Percentiles rank a stretch among this genome's conserved stretches.
Evolutionary conservation across 2,113 vertebrate species (phyloP).

Genomic region (Zosterops borbonicus): DNA sequence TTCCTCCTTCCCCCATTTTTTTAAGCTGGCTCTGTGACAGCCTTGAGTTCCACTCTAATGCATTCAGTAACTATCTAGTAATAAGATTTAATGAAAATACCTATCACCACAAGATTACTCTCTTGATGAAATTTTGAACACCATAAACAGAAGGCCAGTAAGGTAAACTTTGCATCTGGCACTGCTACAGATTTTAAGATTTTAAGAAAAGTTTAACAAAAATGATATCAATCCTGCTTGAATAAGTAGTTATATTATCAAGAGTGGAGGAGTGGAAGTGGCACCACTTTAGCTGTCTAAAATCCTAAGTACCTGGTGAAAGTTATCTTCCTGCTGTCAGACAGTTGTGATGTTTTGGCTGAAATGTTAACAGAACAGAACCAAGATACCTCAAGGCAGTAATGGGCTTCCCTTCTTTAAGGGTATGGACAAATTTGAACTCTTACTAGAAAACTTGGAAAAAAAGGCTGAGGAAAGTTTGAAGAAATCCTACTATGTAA

Average conservation of each 20-base stretch:
- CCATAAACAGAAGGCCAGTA: neutral
- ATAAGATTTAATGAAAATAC: neutral
- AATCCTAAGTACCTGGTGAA: neutral
- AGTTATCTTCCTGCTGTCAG: neutral
- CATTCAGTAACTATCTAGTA: neutral
- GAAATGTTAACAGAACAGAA: neutral
- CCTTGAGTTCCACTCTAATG: neutral
- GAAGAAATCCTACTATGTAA: neutral
- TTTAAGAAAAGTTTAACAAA: neutral
- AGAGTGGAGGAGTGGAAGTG: neutral
- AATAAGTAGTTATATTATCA: neutral
- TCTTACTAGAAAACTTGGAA: neutral
- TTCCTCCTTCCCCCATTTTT: neutral
- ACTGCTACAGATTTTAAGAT: neutral
- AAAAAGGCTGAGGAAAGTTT: neutral
- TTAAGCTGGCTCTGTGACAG: neutral
- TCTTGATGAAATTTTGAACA: neutral
- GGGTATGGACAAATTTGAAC: fast-evolving
- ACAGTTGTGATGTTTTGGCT: neutral
- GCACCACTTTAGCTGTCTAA: neutral
- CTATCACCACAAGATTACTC: neutral
- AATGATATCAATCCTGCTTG: neutral
- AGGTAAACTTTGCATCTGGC: neutral
- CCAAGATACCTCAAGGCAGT: neutral
- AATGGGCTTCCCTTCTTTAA: neutral